These are phyloP conservation scores for Spodoptera litura DNA, from an alignment of 1,140 invertebrate species.

Conservation along the genomic window DNA sequence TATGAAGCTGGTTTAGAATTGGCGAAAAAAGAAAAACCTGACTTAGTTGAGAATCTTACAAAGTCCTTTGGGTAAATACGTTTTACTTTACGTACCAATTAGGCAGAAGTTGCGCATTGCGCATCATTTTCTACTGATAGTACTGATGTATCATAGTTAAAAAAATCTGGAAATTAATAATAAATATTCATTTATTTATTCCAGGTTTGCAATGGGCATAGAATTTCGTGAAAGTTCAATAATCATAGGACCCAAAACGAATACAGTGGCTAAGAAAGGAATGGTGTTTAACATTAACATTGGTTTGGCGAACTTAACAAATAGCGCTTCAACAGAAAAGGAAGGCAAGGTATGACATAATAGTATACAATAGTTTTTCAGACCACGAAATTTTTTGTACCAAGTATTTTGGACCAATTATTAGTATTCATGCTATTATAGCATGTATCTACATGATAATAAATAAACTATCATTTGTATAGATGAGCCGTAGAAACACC, in stretches of 20 bases:
- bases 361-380: background rate
- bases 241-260: conserved; percentile 96
- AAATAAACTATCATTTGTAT: too few relatives aligned
- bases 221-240: conserved; percentile 98
- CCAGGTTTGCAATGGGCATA: conserved; percentile 96
- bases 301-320: conserved; percentile 95
- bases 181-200: conserved; percentile 41
- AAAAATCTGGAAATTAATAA: background rate
- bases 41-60: conserved; percentile 95
- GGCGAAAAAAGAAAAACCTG: conserved; percentile 95
- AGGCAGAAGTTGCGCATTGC: too few relatives aligned
- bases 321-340: conserved; percentile 94
- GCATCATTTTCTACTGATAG: too few relatives aligned
- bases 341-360: conserved; percentile 89
- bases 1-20: conserved; percentile 94
- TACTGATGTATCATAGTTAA: too few relatives aligned
- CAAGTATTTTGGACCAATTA: too few relatives aligned
- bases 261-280: conserved; percentile 93
- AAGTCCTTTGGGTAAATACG: conserved; percentile 93
- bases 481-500: too few relatives aligned
- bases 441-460: too few relatives aligned
- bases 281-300: conserved; percentile 99
- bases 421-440: too few relatives aligned
- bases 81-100: too few relatives aligned
- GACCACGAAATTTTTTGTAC: too few relatives aligned